Base-by-base conservation (phyloP, 2,797 vertebrate genomes). In the Poecilia gillii region DNA sequence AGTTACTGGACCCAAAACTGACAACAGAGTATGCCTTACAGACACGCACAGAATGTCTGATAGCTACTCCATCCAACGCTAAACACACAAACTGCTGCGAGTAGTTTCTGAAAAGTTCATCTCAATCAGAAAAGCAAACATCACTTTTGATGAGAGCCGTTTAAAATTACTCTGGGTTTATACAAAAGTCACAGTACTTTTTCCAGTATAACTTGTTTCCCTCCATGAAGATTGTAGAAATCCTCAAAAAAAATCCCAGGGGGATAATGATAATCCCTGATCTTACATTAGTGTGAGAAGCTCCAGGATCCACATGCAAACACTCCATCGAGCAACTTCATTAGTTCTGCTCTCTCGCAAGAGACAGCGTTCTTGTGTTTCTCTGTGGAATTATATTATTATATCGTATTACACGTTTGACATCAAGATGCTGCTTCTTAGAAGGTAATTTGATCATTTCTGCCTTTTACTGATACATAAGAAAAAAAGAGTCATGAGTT, bases 241-340 rank as follows among this genome's bases (percentile, higher is more conserved):
- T 76, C 85, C 85, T 79, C 85, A 85, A 28, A 83, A 78, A 79
- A 81, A 89, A 91, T 88, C 87, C 85, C 81, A n/a, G 78, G 83
- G 84, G 86, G 85, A 92, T 90, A 85, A 90, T 88, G 87, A 87
- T 89, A 91, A 94, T 93, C 88, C 81, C 77, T 46, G n/a, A 85
- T 86, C 70, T 89, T 87, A 89, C 82, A 86, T 84, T 81, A 79
- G 83, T 84, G 87, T 66, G 81, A 85, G 84, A 87, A 84, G 84
- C 82, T 89, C 74, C 6, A 79, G 71, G 53, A 85, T 89, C 83
- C 82, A 88, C 49, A 75, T 90, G 90, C 87, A 91, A 90, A 91
- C 81, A 87, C 84, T 85, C 73, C 53, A 77, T 73, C 55, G 80
- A 86, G 81, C 82, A 80, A 78, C 76, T 81, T 91, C 85, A 83